Conservation (phyloP, 2,888 invertebrate species). For the Neoscelio sp. region DNA sequence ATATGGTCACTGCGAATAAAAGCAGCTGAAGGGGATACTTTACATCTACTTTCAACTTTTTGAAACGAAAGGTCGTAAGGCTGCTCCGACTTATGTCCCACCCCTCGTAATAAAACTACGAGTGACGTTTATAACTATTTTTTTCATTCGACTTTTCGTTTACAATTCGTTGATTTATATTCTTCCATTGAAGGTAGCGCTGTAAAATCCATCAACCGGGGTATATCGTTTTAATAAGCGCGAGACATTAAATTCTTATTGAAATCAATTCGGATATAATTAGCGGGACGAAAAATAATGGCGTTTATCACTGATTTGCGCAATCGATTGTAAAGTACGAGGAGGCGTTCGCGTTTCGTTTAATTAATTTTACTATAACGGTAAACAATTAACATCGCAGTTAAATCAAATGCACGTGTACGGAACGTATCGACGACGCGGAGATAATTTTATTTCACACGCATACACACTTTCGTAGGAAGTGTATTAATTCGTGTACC, state of each 20-base stretch:
- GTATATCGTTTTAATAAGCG: too few relatives aligned
- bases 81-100: too few relatives aligned
- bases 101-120: too few relatives aligned
- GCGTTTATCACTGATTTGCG: slow-evolving; percentile 1
- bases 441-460: slow-evolving; percentile 23
- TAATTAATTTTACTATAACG: slow-evolving; percentile 39
- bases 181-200: too few relatives aligned
- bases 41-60: neutral
- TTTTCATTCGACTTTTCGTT: too few relatives aligned
- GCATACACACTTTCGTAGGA: slow-evolving; percentile 3
- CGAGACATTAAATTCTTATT: too few relatives aligned
- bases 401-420: slow-evolving; percentile 30
- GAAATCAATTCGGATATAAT: neutral
- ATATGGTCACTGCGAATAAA: slow-evolving; percentile 12
- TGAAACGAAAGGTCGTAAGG: neutral
- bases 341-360: slow-evolving; percentile 10
- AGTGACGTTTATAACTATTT: too few relatives aligned
- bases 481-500: slow-evolving; percentile 5
- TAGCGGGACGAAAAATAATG: slow-evolving; percentile 12
- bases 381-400: slow-evolving; percentile 37
- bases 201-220: too few relatives aligned
- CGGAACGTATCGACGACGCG: slow-evolving; percentile 15
- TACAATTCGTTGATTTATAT: too few relatives aligned
- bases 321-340: slow-evolving; percentile 10
- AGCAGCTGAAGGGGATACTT: slow-evolving; percentile 13